Conservation (phyloP, 2,888 invertebrate species). For the Agrochola circellaris region DNA sequence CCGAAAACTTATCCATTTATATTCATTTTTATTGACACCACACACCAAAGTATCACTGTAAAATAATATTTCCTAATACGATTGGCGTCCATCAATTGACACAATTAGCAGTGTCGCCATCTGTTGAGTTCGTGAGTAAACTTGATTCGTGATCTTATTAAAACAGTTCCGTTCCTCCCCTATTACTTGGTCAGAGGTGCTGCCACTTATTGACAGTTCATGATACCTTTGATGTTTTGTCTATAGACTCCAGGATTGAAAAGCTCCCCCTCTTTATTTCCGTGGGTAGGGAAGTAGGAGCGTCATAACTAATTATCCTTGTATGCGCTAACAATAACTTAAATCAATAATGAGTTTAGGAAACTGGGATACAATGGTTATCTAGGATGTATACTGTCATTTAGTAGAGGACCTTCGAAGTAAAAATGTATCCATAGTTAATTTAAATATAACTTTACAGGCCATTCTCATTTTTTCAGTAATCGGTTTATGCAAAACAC, state of each 20-base stretch:
- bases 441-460: neutral
- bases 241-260: too few relatives aligned
- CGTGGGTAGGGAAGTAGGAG: neutral
- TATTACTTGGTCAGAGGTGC: constrained; percentile 17
- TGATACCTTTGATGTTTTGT: constrained; percentile 14
- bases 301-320: neutral
- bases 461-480: neutral
- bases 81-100: constrained; percentile 48
- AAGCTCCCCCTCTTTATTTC: neutral
- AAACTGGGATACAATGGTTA: too few relatives aligned
- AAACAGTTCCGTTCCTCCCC: constrained; percentile 52
- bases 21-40: constrained; percentile 5
- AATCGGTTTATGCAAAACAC: constrained; percentile 12
- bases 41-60: constrained; percentile 23
- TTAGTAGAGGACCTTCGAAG: neutral
- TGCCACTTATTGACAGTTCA: neutral
- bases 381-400: neutral
- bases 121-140: constrained; percentile 56
- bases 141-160: constrained; percentile 70
- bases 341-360: neutral
- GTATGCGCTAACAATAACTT: neutral
- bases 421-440: neutral
- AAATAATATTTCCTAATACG: constrained; percentile 45
- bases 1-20: neutral
- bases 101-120: constrained; percentile 58